These are phyloP conservation scores for Phylloscopus whistleri DNA, from an alignment of 2,113 vertebrate species.

Conservation along the genomic window DNA sequence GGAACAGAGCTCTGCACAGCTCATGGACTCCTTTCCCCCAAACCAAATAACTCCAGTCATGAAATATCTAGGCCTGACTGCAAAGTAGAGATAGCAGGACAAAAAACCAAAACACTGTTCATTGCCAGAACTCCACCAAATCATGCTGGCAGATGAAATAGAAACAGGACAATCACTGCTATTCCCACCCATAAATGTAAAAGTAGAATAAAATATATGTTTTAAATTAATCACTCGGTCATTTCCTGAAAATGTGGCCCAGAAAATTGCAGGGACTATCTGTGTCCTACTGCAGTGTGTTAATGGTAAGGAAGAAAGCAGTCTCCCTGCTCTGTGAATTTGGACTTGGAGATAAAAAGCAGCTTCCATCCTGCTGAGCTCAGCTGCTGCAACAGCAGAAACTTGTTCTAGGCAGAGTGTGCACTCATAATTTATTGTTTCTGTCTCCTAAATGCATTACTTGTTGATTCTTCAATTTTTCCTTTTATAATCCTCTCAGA, in stretches of 20 bases:
- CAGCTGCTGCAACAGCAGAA: conserved; percentile 27
- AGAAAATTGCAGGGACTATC: background rate
- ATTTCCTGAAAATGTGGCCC: background rate
- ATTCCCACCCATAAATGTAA: background rate
- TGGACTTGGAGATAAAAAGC: background rate
- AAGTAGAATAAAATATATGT: background rate
- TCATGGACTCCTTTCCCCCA: background rate
- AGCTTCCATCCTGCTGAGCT: background rate
- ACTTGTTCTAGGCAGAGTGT: background rate
- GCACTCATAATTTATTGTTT: background rate
- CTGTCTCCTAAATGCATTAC: background rate
- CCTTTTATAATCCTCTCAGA: background rate
- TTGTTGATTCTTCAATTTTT: background rate
- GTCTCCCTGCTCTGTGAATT: background rate
- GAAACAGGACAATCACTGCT: background rate
- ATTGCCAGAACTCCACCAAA: background rate
- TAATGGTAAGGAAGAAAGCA: background rate
- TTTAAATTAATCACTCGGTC: background rate
- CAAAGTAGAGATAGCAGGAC: background rate
- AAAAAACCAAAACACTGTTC: background rate
- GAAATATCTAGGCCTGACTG: background rate
- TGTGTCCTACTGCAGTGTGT: background rate
- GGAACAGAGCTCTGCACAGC: background rate
- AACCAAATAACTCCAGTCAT: background rate
- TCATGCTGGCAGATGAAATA: background rate